A percentile compares a stretch with the other conserved stretches of the same genome.
phyloP scores from a whole-genome alignment of 2,888 invertebrate species.

The Lymantria monacha region DNA sequence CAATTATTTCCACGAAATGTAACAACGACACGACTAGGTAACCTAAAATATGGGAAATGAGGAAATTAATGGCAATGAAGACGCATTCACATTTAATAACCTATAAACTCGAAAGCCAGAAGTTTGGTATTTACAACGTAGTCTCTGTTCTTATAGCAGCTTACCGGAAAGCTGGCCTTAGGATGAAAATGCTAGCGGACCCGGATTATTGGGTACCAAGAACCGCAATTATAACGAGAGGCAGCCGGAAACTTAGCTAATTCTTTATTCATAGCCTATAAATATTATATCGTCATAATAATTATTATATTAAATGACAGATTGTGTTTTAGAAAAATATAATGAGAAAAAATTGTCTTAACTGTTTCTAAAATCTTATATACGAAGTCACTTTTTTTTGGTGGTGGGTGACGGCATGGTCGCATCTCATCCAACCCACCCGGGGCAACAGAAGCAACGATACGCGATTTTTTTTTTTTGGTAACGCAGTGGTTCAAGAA shows the following conservation, averaged over 20 bases:
- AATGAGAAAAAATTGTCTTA: not conserved
- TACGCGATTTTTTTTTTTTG: too few relatives aligned
- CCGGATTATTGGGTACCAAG: conserved; percentile 26
- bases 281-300: not conserved
- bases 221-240: conserved; percentile 33
- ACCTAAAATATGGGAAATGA: too few relatives aligned
- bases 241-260: conserved; percentile 11
- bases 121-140: not conserved
- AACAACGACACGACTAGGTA: too few relatives aligned
- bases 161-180: not conserved
- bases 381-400: too few relatives aligned
- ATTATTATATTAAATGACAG: not conserved
- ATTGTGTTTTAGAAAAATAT: not conserved
- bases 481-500: too few relatives aligned
- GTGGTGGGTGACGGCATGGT: too few relatives aligned
- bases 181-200: not conserved
- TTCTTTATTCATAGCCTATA: conserved; percentile 4
- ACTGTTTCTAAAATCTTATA: too few relatives aligned
- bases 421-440: too few relatives aligned
- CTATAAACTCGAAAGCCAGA: not conserved
- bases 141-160: not conserved
- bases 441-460: too few relatives aligned
- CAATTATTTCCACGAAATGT: too few relatives aligned
- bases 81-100: not conserved
- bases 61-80: too few relatives aligned